Evolutionary conservation across 2,113 vertebrate species (phyloP), one percentile per base, ranked within the genome.

Genomic region (Parus major): DNA sequence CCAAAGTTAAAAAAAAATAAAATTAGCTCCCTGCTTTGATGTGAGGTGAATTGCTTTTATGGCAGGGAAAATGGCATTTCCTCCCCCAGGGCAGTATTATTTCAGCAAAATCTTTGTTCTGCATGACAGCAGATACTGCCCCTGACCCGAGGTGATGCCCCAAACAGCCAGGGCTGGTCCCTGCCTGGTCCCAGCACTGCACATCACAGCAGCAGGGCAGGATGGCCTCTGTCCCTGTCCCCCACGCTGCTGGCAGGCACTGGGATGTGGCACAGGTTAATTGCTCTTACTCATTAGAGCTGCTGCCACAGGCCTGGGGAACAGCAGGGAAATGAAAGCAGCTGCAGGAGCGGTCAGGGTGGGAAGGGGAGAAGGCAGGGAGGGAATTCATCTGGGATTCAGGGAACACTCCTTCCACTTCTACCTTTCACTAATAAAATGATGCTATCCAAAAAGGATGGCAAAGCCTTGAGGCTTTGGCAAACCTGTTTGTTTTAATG

Each of bases 181-280:
- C 44, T 3, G 2, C 24, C 79, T 4, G n/a, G n/a, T 27, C 9
- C 15, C 52, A 15, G 57, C 1, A 11, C 73, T 65, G 73, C 25
- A 3, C 3, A 75, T 24, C 60, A 2, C 0, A 27, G 55, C 50
- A 55, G 55, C 3, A 1, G 20, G 56, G 65, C 72, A 39, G 63
- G 63, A 5, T 1, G 4, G 57, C 7, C 78, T 2, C 31, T 10
- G 0, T 21, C 75, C 59, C 79, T 24, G 59, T 68, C 19, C 50
- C 65, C 49, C 0, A 0, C 2, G 0, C 42, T 55, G 76, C 63
- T 4, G 2, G 59, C 80, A 68, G 60, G 28, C 12, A 0, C 73
- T 19, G 39, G 29, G 52, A 21, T 14, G 33, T 60, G 83, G 28
- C 50, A n/a, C 57, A 69, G 70, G 78, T 89, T 91, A 82, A 95